These are phyloP conservation scores for Acleris cristana DNA, from an alignment of 2,888 invertebrate genomes.

Conservation along the genomic window DNA sequence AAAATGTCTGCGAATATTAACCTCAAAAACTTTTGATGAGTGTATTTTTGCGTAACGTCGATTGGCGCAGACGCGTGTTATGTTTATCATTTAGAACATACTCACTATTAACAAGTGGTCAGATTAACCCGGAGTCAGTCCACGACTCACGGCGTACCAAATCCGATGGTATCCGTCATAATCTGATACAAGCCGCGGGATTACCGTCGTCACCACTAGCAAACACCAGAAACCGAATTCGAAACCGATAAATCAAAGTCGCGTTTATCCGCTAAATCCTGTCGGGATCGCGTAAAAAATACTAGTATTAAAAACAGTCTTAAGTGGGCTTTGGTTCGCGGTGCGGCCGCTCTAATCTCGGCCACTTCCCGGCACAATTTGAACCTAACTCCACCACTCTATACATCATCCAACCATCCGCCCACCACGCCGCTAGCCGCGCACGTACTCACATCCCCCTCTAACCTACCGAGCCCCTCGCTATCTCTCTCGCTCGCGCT, in stretches of 20 bases:
- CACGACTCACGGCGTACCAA: slow-evolving; percentile 69
- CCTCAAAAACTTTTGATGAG: neutral
- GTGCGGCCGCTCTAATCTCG: slow-evolving; percentile 87
- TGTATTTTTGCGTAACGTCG: slow-evolving; percentile 7
- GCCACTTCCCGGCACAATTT: slow-evolving; percentile 90
- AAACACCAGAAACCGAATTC: slow-evolving; percentile 79
- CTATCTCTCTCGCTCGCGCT: slow-evolving; percentile 60
- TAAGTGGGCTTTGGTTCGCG: slow-evolving; percentile 87
- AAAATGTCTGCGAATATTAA: no score
- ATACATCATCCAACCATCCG: slow-evolving; percentile 86
- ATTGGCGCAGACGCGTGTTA: slow-evolving; percentile 5
- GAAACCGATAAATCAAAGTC: slow-evolving; percentile 84
- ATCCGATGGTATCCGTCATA: slow-evolving; percentile 80
- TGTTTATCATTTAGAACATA: slow-evolving; percentile 45
- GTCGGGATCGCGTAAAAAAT: slow-evolving; percentile 84
- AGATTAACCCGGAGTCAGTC: slow-evolving; percentile 40
- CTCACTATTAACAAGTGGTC: slow-evolving; percentile 57
- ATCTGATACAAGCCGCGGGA: slow-evolving; percentile 79
- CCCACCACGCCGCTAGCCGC: slow-evolving; percentile 73
- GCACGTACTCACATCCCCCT: slow-evolving; percentile 63
- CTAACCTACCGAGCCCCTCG: slow-evolving; percentile 42
- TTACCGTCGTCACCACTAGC: slow-evolving; percentile 79
- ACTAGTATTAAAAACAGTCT: slow-evolving; percentile 90
- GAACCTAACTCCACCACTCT: slow-evolving; percentile 89
- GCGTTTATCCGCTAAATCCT: slow-evolving; percentile 83